phyloP scores from a whole-genome alignment of 1,140 invertebrate genomes.

The Pseudachorutes palmiensis region DNA sequence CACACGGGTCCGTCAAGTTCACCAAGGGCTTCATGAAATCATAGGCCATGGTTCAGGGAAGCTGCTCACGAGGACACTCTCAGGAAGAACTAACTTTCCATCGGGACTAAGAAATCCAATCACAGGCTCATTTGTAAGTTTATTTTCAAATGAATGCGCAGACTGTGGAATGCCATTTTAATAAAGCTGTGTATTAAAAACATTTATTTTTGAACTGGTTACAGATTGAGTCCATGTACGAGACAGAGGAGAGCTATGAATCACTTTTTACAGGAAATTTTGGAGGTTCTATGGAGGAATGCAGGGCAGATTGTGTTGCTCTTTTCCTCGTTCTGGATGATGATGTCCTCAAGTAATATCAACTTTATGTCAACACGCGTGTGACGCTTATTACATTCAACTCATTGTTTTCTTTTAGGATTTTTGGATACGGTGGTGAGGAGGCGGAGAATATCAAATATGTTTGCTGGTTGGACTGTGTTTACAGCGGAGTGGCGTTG shows the following conservation, averaged over 20 bases:
- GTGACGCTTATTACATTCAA: neutral
- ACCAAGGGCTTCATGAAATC: conserved; percentile 91
- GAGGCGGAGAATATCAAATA: conserved; percentile 77
- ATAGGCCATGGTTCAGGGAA: conserved; percentile 94
- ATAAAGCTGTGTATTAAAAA: neutral
- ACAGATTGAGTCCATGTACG: conserved; percentile 61
- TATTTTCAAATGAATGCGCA: neutral
- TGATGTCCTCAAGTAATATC: conserved; percentile 60
- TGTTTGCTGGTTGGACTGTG: conserved; percentile 81
- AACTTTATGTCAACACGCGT: too few relatives aligned
- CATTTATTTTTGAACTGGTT: neutral
- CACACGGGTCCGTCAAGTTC: conserved; percentile 40
- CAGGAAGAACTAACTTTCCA: conserved; percentile 77
- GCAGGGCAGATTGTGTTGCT: conserved; percentile 87
- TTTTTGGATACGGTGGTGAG: conserved; percentile 71
- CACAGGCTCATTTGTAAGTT: conserved; percentile 49
- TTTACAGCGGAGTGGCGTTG: conserved; percentile 63
- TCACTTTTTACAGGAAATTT: conserved; percentile 70
- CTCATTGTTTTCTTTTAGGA: conserved; percentile 47
- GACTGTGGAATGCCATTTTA: neutral
- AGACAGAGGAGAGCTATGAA: conserved; percentile 81
- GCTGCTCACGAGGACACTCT: conserved; percentile 61
- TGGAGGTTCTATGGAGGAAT: conserved; percentile 86
- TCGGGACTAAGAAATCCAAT: conserved; percentile 66
- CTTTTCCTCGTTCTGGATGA: conserved; percentile 70